Evolutionary conservation across 2,113 vertebrate genomes (phyloP).

Genomic region (Aspiorhynchus laticeps): DNA sequence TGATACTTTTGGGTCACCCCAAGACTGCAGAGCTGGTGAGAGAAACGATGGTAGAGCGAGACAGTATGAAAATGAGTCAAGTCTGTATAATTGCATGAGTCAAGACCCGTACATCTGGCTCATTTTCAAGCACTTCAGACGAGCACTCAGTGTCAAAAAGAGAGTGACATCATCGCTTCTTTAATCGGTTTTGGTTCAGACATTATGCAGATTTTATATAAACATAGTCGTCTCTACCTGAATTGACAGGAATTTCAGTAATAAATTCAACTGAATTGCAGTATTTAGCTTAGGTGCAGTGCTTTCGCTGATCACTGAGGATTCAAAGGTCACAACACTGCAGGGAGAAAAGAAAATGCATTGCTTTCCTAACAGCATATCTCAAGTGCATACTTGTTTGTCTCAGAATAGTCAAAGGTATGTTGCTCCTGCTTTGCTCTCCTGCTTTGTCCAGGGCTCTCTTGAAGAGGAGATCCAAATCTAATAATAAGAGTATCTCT

Average conservation of each 20-base stretch:
- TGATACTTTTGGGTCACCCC: neutral
- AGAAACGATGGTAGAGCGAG: neutral
- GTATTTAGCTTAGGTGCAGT: neutral
- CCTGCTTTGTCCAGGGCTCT: neutral
- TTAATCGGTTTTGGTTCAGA: neutral
- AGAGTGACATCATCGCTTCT: neutral
- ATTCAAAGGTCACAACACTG: neutral
- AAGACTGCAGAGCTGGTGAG: neutral
- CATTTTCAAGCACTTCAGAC: neutral
- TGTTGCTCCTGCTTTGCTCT: neutral
- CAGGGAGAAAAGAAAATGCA: neutral
- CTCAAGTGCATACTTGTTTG: neutral
- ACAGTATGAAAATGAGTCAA: neutral
- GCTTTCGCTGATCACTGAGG: neutral
- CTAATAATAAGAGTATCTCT: neutral
- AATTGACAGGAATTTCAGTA: neutral
- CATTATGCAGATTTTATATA: neutral
- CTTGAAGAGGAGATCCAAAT: neutral
- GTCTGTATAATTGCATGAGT: slow-evolving; percentile 12
- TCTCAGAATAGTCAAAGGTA: neutral
- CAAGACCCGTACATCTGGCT: slow-evolving; percentile 11
- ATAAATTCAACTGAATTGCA: neutral
- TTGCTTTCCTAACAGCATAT: neutral
- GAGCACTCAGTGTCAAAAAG: neutral
- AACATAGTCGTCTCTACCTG: slow-evolving; percentile 5